Conservation (phyloP, 2,797 vertebrate genomes). For the Craterocephalus amniculus region DNA sequence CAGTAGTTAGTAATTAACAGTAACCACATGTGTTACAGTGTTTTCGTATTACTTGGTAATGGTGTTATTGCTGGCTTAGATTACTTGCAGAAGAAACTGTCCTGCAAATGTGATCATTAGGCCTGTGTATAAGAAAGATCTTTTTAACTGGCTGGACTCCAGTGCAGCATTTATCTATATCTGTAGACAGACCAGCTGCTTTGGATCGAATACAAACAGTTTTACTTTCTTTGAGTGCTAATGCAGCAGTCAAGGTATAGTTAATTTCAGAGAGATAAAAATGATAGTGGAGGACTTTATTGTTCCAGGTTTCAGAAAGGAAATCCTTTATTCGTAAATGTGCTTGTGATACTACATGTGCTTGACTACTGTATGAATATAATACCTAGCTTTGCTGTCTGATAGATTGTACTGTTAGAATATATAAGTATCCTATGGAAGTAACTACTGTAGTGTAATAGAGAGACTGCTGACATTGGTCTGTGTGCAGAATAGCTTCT, state of each 20-base stretch:
- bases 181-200: constrained; percentile 8
- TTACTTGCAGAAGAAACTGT: constrained; percentile 51
- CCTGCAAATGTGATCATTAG: constrained; percentile 33
- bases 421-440: constrained; percentile 37
- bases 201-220: constrained; percentile 6
- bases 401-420: constrained; percentile 19
- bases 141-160: constrained; percentile 19
- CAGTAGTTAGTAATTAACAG: constrained; percentile 8
- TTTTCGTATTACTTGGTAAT: constrained; percentile 36
- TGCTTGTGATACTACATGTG: constrained; percentile 67
- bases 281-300: constrained; percentile 4
- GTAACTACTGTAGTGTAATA: constrained; percentile 44
- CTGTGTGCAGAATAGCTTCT: neutral
- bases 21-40: constrained; percentile 39
- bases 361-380: constrained; percentile 51
- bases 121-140: constrained; percentile 6
- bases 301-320: constrained; percentile 5
- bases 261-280: neutral
- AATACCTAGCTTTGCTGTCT: constrained; percentile 41
- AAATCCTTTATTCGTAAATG: constrained; percentile 46
- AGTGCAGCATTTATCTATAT: constrained; percentile 8
- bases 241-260: neutral
- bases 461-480: constrained; percentile 27
- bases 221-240: constrained; percentile 18
- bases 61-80: constrained; percentile 72